Percentiles rank a stretch among this genome's conserved stretches.
phyloP scores from a whole-genome alignment of 2,888 invertebrate genomes.

The Tricholauxania praeusta region DNA sequence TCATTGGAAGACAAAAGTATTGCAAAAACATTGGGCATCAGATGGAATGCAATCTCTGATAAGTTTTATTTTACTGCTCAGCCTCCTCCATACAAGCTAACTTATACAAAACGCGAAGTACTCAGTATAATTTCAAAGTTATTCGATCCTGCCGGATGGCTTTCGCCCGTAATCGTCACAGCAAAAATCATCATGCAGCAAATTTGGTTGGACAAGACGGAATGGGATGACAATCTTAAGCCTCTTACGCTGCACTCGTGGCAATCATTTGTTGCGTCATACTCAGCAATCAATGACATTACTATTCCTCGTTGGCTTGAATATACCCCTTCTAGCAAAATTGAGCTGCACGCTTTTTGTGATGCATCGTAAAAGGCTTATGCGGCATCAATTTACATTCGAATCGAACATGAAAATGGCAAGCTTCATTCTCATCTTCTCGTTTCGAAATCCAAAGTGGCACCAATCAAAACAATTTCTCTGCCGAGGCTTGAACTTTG shows the following conservation, averaged over 20 bases:
- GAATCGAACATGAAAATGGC: not conserved
- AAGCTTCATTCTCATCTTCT: not conserved
- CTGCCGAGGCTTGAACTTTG: conserved; percentile 2
- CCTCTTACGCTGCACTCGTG: not conserved
- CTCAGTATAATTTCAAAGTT: conserved; percentile 15
- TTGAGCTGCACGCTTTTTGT: conserved; percentile 5
- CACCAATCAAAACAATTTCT: not conserved
- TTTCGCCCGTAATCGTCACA: conserved; percentile 22
- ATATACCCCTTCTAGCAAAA: not conserved
- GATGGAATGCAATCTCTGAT: conserved; percentile 30
- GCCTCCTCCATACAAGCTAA: not conserved
- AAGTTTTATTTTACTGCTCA: conserved; percentile 12
- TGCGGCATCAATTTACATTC: not conserved
- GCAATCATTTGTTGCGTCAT: not conserved
- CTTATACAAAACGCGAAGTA: conserved; percentile 19
- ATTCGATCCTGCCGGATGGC: conserved; percentile 32
- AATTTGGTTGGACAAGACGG: not conserved
- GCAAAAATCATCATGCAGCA: conserved; percentile 20
- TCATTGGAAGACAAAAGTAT: conserved; percentile 2
- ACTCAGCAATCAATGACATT: not conserved
- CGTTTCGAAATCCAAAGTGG: not conserved
- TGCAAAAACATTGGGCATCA: conserved; percentile 27
- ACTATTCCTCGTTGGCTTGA: not conserved
- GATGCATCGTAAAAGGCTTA: not conserved
- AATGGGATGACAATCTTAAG: not conserved